Conservation (phyloP, 35 echinoderm and acorn worm species). For the Lytechinus pictus region DNA sequence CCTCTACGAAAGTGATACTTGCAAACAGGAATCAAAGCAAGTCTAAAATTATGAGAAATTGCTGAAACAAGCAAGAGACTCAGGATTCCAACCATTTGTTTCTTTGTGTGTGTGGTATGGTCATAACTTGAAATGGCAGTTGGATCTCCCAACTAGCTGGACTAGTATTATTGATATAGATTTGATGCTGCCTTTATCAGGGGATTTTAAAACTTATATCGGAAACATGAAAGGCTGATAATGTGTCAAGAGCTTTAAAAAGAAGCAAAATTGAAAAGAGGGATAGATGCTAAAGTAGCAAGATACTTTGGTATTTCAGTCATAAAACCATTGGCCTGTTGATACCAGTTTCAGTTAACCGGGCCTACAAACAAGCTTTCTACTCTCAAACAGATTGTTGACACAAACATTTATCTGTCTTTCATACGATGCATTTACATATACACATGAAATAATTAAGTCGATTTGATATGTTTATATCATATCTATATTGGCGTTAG, state of each 20-base stretch:
- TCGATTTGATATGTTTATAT: not conserved
- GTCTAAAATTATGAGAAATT: constrained; percentile 42
- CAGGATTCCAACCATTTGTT: not conserved
- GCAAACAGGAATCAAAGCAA: constrained; percentile 32
- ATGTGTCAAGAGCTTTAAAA: not conserved
- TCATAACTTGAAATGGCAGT: not conserved
- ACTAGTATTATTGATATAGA: not conserved
- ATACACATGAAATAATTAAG: not conserved
- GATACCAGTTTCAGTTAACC: too few relatives aligned
- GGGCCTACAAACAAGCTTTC: too few relatives aligned
- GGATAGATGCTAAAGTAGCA: not conserved
- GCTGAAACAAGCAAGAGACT: not conserved
- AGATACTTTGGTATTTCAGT: not conserved
- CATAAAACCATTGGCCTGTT: not conserved
- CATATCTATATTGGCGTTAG: not conserved
- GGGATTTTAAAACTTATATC: not conserved
- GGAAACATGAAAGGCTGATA: not conserved
- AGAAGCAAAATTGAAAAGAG: not conserved
- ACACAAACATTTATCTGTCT: not conserved
- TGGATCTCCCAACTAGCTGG: constrained; percentile 25
- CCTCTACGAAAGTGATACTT: not conserved
- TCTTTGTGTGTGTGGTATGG: constrained; percentile 41
- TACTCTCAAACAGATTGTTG: not conserved
- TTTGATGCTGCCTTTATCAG: not conserved
- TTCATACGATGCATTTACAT: not conserved